These are phyloP conservation scores for Camponotus pennsylvanicus DNA, from an alignment of 1,140 invertebrate species.

Conservation along the genomic window DNA sequence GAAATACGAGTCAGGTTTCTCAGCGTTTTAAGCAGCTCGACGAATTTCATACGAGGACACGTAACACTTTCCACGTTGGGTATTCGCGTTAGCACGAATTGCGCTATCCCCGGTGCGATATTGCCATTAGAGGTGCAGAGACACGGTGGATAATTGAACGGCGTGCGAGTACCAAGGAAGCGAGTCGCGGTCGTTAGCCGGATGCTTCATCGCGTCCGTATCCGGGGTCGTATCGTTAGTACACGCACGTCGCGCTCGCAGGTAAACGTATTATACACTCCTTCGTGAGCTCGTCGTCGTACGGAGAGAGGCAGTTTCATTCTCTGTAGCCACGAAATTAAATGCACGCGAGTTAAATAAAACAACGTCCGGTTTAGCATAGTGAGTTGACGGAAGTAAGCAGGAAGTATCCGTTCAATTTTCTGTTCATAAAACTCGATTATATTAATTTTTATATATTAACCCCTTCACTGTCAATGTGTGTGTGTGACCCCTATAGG, in stretches of 20 bases:
- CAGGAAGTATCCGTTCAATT: neutral
- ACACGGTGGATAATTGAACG: conserved; percentile 69
- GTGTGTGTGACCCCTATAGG: too few relatives aligned
- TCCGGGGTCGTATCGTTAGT: conserved; percentile 59
- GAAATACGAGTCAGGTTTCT: neutral
- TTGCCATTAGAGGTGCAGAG: conserved; percentile 51
- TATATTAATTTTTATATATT: too few relatives aligned
- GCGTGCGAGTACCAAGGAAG: conserved; percentile 56
- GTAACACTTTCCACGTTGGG: conserved; percentile 49
- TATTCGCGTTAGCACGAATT: conserved; percentile 67
- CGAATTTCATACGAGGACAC: neutral
- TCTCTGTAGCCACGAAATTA: conserved; percentile 20
- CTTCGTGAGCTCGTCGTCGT: conserved; percentile 19
- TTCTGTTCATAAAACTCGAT: neutral
- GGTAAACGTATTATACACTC: conserved; percentile 53
- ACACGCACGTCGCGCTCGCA: conserved; percentile 11
- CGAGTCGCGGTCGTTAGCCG: conserved; percentile 64
- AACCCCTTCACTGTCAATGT: too few relatives aligned
- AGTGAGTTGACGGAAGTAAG: neutral
- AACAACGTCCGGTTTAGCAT: neutral
- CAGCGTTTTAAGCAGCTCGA: neutral
- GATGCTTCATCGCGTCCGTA: conserved; percentile 55
- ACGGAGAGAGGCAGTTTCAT: conserved; percentile 12
- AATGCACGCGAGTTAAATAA: conserved; percentile 26
- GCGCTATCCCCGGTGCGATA: conserved; percentile 53